These are phyloP conservation scores for Plectus sambesii DNA, from an alignment of 1,140 invertebrate genomes.

Conservation along the genomic window DNA sequence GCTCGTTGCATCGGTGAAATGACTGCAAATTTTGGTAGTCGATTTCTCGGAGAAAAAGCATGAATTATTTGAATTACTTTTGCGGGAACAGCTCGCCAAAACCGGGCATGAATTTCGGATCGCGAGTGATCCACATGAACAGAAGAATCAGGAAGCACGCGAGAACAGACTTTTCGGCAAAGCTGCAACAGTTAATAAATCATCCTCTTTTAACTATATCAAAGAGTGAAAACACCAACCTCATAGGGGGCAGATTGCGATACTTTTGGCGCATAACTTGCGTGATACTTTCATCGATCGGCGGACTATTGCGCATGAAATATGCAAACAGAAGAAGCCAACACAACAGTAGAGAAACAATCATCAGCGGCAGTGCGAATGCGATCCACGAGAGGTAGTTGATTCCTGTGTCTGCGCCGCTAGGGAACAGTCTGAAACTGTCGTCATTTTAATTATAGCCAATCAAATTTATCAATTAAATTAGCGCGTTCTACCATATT, in stretches of 20 bases:
- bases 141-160: conserved; percentile 64
- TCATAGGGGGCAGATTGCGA: not conserved
- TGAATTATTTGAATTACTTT: not conserved
- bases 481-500: not conserved
- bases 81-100: conserved; percentile 51
- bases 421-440: not conserved
- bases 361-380: conserved; percentile 45
- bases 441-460: not conserved
- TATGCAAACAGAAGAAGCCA: conserved; percentile 47
- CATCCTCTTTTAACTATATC: not conserved
- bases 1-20: conserved; percentile 46
- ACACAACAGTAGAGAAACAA: conserved; percentile 36
- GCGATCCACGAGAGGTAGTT: conserved; percentile 47
- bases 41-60: too few species aligned
- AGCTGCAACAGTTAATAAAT: conserved; percentile 43
- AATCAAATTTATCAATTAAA: not conserved
- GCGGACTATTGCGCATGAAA: conserved; percentile 42
- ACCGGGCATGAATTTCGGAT: conserved; percentile 65
- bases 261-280: too few species aligned
- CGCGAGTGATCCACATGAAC: conserved; percentile 71
- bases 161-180: conserved; percentile 63
- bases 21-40: conserved; percentile 43
- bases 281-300: too few species aligned
- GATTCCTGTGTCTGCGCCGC: conserved; percentile 28
- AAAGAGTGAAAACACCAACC: not conserved